Base-by-base conservation (phyloP, 2,113 vertebrate genomes). In the Turdus rufiventris region DNA sequence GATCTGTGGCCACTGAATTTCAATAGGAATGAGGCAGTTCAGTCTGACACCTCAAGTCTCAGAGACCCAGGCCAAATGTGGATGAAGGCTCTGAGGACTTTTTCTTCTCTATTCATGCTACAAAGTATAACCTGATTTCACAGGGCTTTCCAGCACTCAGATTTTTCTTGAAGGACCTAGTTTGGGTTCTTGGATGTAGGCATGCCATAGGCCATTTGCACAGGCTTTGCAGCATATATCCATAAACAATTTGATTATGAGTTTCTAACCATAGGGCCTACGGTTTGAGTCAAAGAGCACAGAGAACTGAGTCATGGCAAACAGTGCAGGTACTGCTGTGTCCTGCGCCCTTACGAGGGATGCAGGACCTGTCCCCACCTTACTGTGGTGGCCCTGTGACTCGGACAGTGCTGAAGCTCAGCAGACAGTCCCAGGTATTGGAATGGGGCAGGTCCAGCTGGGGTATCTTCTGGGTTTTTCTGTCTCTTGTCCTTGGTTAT, bases 241-340 rank as follows among this genome's bases (percentile, higher is more conserved):
- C 13, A 21, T 76, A 51, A 88, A 66, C 82, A 57, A 40, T 89
- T 70, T 73, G 89, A 58, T 87, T 82, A 54, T 28, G n/a, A 33
- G 42, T 89, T 95, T 93, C 40, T 43, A 71, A 10, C 26, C 50
- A 15, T 67, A 62, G 60, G 43, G 38, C 34, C 65, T 58, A 38
- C 62, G 76, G 73, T 67, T 87, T 81, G 57, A 65, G 57, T 88
- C 51, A 40, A 73, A 75, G 26, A 85, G 40, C n/a, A 9, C 29
- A 84, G 77, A 76, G 71, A 78, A 21, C 24, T 26, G 33, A 88
- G 71, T 68, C 25, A 45, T 24, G 75, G 65, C 0, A 0, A 78
- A 31, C 45, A 61, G n/a, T 0, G 1, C 25, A 62, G 76, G 68
- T n/a, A 33, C 10, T 57, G 50, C 67, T 0, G 0, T 26, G 31